These are phyloP conservation scores for Cassiopea xamachana DNA, from an alignment of 30 jellyfish, hydroid and myxozoan genomes.

Conservation along the genomic window DNA sequence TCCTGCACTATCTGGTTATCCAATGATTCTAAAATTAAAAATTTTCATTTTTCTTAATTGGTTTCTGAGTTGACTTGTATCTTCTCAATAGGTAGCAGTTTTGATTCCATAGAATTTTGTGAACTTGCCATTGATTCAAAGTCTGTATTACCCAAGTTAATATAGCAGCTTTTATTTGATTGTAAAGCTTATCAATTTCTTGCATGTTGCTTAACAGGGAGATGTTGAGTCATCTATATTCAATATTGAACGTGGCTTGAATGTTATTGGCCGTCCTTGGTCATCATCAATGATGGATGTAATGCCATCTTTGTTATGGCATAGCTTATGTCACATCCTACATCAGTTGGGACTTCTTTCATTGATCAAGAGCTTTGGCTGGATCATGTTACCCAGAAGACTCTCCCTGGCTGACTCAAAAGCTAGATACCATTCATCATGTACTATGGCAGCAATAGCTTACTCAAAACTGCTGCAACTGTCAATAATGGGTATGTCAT, in stretches of 20 bases:
- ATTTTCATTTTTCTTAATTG: too few relatives aligned
- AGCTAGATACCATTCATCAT: constrained; percentile 40
- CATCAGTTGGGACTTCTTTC: constrained; percentile 68
- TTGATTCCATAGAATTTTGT: too few relatives aligned
- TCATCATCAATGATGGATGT: constrained; percentile 62
- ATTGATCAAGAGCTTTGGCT: constrained; percentile 62
- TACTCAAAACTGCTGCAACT: constrained; percentile 54
- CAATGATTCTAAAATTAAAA: too few relatives aligned
- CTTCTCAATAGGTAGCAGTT: too few relatives aligned
- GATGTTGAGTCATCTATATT: constrained; percentile 38
- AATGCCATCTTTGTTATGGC: constrained; percentile 67
- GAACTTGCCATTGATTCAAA: too few relatives aligned
- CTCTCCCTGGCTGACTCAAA: constrained; percentile 50
- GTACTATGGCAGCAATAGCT: constrained; percentile 65
- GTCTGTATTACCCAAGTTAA: background rate
- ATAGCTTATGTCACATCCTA: constrained; percentile 40
- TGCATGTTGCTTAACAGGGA: constrained; percentile 25
- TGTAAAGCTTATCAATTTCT: background rate
- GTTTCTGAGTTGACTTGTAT: too few relatives aligned
- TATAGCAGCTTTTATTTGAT: background rate
- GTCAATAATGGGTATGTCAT: constrained; percentile 36
- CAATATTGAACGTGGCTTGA: constrained; percentile 64
- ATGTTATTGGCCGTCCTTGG: constrained; percentile 74
- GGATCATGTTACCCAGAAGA: constrained; percentile 77
- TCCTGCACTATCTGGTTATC: too few relatives aligned